Conservation (phyloP, 2,113 vertebrate genomes). For the Antigone vipio region DNA sequence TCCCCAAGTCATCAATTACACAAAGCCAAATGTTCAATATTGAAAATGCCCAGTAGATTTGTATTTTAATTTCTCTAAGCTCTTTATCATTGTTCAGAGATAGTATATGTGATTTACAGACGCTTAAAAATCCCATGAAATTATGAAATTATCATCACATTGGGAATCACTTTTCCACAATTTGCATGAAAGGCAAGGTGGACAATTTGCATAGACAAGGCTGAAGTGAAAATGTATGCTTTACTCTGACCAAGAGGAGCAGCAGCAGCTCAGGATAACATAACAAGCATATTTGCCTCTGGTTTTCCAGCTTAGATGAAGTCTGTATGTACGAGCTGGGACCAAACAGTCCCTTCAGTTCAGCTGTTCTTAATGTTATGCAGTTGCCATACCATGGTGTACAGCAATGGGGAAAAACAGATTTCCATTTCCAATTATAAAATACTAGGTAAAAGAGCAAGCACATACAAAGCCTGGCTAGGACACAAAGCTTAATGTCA, state of each 20-base stretch:
- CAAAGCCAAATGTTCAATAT: not conserved
- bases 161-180: not conserved
- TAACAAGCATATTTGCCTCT: not conserved
- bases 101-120: not conserved
- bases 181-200: conserved; percentile 7
- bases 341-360: not conserved
- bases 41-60: conserved; percentile 33
- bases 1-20: conserved; percentile 31
- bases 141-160: not conserved
- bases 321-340: not conserved
- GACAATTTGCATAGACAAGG: conserved; percentile 11
- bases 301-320: not conserved
- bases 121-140: not conserved
- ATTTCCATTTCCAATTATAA: not conserved
- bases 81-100: conserved; percentile 5
- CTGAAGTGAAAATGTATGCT: not conserved
- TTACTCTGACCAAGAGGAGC: not conserved
- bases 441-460: not conserved
- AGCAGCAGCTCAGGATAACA: not conserved
- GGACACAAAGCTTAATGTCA: not conserved
- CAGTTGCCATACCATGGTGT: not conserved
- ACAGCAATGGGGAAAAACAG: not conserved
- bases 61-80: conserved; percentile 44
- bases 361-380: not conserved
- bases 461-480: not conserved